A percentile compares a stretch with the other conserved stretches of the same genome.
Evolutionary conservation across 2,888 invertebrate species (phyloP).

Genomic region (Cephus pulcher): DNA sequence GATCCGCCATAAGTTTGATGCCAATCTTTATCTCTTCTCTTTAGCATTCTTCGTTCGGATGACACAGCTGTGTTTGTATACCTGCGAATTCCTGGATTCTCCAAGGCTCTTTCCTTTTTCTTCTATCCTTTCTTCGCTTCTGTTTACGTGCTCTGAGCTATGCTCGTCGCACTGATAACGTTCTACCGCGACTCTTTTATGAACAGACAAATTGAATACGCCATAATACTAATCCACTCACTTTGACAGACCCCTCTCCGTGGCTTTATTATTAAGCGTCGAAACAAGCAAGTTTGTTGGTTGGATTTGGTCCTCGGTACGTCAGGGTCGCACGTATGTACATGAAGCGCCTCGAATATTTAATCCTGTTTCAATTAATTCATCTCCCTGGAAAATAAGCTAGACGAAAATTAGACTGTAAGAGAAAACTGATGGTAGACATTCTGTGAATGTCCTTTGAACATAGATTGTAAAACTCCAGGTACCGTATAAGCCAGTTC

Average conservation of each 20-base stretch:
- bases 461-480: not conserved
- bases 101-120: not conserved
- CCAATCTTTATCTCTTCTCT: not conserved
- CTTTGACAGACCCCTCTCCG: not conserved
- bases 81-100: not conserved
- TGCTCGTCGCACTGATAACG: not conserved
- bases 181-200: not conserved
- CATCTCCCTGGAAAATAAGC: not conserved
- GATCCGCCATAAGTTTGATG: not conserved
- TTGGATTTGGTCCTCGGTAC: not conserved
- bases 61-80: not conserved
- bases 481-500: not conserved
- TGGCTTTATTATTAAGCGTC: not conserved
- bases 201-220: not conserved
- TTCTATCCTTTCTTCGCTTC: not conserved
- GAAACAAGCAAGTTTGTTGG: not conserved
- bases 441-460: not conserved
- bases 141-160: not conserved
- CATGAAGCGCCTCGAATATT: not conserved
- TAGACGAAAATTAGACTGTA: not conserved
- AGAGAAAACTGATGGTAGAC: not conserved
- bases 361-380: not conserved
- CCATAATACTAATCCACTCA: not conserved
- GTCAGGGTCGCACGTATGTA: not conserved
- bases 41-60: not conserved